Percentiles rank a stretch among this genome's conserved stretches.
These are phyloP conservation scores for Ladona fulva DNA, from an alignment of 1,140 invertebrate genomes.

Conservation along the genomic window DNA sequence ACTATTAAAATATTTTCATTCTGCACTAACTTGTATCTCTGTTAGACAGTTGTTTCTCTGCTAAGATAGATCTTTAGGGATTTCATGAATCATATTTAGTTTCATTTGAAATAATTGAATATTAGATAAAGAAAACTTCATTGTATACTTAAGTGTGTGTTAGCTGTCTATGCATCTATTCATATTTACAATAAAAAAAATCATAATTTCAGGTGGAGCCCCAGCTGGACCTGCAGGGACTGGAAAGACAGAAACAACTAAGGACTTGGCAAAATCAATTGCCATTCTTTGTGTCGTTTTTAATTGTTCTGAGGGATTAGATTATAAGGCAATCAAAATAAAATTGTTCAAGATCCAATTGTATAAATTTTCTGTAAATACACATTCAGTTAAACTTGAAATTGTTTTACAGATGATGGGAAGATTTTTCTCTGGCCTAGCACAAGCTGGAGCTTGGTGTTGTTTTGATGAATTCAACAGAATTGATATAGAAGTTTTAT, in stretches of 20 bases:
- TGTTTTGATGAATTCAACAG: slow-evolving; percentile 90
- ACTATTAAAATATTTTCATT: too few relatives aligned
- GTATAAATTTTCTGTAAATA: not conserved
- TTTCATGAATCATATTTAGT: too few relatives aligned
- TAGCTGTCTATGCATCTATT: too few relatives aligned
- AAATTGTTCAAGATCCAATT: not conserved
- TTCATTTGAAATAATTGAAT: too few relatives aligned
- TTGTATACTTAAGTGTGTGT: too few relatives aligned
- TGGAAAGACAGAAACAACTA: slow-evolving; percentile 91
- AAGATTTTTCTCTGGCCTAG: slow-evolving; percentile 73
- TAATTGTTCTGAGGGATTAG: slow-evolving; percentile 78
- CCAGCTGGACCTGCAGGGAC: slow-evolving; percentile 84
- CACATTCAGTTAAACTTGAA: not conserved
- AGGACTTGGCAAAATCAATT: slow-evolving; percentile 78
- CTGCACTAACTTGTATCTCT: too few relatives aligned
- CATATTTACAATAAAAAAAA: too few relatives aligned
- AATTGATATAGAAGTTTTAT: slow-evolving; percentile 83
- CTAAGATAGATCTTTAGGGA: too few relatives aligned
- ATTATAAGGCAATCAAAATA: slow-evolving; percentile 47
- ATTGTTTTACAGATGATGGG: slow-evolving; percentile 63
- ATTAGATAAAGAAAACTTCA: too few relatives aligned
- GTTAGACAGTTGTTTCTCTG: too few relatives aligned
- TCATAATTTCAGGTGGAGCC: slow-evolving; percentile 53
- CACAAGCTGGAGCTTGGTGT: slow-evolving; percentile 82
- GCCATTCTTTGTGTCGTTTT: slow-evolving; percentile 86